phyloP scores from a whole-genome alignment of 2,113 vertebrate genomes.

The Phodopus roborovskii region DNA sequence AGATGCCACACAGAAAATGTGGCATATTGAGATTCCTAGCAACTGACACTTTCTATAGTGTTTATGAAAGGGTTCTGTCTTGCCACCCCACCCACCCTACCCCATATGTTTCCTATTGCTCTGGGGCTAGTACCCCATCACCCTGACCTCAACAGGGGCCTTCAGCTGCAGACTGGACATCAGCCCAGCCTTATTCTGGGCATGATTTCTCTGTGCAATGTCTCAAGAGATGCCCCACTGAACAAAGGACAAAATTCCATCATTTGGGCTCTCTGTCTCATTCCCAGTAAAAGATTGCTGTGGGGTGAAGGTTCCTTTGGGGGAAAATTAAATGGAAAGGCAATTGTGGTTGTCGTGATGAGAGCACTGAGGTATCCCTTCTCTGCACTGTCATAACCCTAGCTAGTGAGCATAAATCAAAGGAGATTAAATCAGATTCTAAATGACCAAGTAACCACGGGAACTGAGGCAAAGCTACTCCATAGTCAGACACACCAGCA shows the following conservation, averaged over 20 bases:
- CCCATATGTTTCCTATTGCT: rapidly evolving
- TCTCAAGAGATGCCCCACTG: background rate
- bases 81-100: background rate
- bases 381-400: background rate
- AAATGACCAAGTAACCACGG: rapidly evolving
- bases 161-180: background rate
- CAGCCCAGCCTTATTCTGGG: too few relatives aligned
- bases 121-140: too few relatives aligned
- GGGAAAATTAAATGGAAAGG: background rate
- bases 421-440: background rate
- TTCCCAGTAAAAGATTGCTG: background rate
- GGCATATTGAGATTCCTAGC: background rate
- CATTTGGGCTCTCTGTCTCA: background rate
- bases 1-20: background rate
- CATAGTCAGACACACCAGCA: background rate
- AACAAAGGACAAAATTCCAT: background rate
- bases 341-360: background rate
- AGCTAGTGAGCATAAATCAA: background rate
- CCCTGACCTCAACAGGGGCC: background rate
- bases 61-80: too few relatives aligned
- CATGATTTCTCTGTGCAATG: background rate
- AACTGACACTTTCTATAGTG: background rate
- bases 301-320: rapidly evolving
- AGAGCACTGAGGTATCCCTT: background rate
- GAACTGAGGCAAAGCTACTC: background rate